Percentiles rank a stretch among this genome's conserved stretches.
Conservation (phyloP, 2,113 vertebrate genomes). For the Climacteris rufus region DNA sequence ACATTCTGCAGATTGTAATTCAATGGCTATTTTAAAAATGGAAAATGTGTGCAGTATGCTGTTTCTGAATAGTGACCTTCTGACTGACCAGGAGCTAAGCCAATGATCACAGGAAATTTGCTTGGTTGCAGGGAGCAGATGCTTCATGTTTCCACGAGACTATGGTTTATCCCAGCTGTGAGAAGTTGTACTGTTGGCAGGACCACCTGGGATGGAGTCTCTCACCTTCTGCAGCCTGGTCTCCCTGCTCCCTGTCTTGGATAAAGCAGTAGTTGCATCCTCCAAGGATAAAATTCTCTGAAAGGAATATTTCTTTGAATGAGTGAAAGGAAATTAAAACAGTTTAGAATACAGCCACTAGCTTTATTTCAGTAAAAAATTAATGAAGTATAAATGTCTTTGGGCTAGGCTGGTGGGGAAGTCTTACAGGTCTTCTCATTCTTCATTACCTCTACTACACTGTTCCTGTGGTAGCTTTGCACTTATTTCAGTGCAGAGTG, state of each 20-base stretch:
- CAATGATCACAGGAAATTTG: not conserved
- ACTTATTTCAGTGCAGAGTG: accelerated
- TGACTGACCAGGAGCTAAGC: not conserved
- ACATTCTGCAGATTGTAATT: not conserved
- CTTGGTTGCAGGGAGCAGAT: not conserved
- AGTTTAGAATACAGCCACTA: not conserved
- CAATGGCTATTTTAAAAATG: not conserved
- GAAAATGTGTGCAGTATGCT: not conserved
- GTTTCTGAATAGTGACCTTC: not conserved
- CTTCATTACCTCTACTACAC: not conserved
- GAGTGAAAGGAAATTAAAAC: not conserved
- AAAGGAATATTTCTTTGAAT: not conserved
- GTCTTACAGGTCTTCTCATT: not conserved
- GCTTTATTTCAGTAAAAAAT: not conserved
- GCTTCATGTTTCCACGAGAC: not conserved
- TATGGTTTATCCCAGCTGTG: not conserved
- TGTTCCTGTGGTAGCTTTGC: not conserved
- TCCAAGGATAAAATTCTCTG: not conserved
- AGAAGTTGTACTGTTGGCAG: not conserved
- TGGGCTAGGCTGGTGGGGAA: not conserved
- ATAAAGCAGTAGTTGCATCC: not conserved
- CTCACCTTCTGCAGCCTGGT: not conserved
- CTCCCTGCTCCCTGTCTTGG: not conserved
- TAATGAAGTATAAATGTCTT: not conserved
- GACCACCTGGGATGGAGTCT: not conserved